These are phyloP conservation scores for Zoanthus sociatus DNA, from an alignment of 92 coral and sea anemone species.

Conservation along the genomic window DNA sequence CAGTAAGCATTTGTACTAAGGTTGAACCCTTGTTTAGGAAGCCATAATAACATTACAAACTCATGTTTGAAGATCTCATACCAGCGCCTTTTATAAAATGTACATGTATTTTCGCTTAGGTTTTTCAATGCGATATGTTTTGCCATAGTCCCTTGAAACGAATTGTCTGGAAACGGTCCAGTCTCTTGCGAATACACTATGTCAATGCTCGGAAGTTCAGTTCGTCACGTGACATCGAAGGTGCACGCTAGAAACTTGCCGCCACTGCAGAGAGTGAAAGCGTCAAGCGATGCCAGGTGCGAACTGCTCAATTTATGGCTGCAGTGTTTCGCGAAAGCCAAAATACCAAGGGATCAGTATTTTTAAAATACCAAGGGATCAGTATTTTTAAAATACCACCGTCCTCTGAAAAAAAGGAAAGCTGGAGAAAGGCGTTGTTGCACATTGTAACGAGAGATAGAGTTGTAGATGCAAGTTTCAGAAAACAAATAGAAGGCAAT, in stretches of 20 bases:
- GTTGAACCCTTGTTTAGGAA: conserved; percentile 59
- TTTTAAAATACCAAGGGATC: conserved; percentile 32
- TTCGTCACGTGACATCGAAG: too few relatives aligned
- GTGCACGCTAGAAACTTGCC: conserved; percentile 12
- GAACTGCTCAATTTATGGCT: conserved; percentile 46
- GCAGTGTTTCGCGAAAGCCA: conserved; percentile 34
- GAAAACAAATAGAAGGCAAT: conserved; percentile 49
- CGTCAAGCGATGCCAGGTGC: not conserved
- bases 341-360: conserved; percentile 34
- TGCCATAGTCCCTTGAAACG: too few relatives aligned
- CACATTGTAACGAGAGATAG: conserved; percentile 48
- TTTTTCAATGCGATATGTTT: conserved; percentile 62
- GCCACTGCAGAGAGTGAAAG: not conserved
- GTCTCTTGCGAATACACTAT: too few relatives aligned
- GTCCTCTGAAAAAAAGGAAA: conserved; percentile 20
- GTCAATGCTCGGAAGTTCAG: too few relatives aligned
- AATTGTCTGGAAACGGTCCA: too few relatives aligned
- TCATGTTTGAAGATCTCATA: conserved; percentile 65
- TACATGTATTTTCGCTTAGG: conserved; percentile 64
- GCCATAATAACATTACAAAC: conserved; percentile 65
- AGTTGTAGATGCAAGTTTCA: conserved; percentile 45
- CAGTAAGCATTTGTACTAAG: conserved; percentile 44
- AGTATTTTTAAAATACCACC: too few relatives aligned
- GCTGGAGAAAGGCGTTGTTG: conserved; percentile 41
- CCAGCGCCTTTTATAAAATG: conserved; percentile 64